Conservation (phyloP, 2,888 invertebrate species). For the Amblyjoppa fuscipennis region DNA sequence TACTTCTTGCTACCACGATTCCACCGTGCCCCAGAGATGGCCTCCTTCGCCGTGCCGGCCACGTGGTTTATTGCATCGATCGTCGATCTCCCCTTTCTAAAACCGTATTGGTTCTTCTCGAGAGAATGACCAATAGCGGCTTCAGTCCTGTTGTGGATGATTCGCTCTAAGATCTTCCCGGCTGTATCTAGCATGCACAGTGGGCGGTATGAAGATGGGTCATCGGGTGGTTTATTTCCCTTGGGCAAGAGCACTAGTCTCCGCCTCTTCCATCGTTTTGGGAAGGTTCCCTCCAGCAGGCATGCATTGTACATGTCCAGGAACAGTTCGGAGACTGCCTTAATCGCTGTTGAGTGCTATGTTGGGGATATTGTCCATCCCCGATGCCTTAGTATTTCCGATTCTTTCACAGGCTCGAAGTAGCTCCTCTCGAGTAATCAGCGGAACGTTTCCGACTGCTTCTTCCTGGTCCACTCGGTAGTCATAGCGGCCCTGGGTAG, state of each 20-base stretch:
- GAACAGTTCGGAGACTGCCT: slow-evolving; percentile 63
- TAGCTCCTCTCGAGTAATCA: slow-evolving; percentile 42
- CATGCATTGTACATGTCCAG: slow-evolving; percentile 57
- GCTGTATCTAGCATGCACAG: slow-evolving; percentile 68
- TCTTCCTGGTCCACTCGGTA: no score
- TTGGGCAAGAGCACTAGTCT: slow-evolving; percentile 69
- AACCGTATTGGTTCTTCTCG: slow-evolving; percentile 61
- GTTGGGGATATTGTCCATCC: no score
- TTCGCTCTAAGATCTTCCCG: slow-evolving; percentile 64
- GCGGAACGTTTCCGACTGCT: slow-evolving; percentile 13
- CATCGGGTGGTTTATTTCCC: slow-evolving; percentile 58
- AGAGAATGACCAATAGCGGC: slow-evolving; percentile 21
- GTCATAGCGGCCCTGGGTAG: no score
- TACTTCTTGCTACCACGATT: slow-evolving; percentile 43
- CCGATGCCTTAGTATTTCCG: no score
- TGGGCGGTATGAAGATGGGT: slow-evolving; percentile 60
- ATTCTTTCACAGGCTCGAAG: no score
- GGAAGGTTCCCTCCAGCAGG: slow-evolving; percentile 65
- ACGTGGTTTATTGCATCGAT: slow-evolving; percentile 57
- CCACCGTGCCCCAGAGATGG: slow-evolving; percentile 55
- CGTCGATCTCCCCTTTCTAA: slow-evolving; percentile 56
- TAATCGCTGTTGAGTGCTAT: slow-evolving; percentile 59
- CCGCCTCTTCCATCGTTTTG: slow-evolving; percentile 60
- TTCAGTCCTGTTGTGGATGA: slow-evolving; percentile 53
- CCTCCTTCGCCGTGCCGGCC: slow-evolving; percentile 33